Percentiles rank a stretch among this genome's conserved stretches.
phyloP scores from a whole-genome alignment of 2,888 invertebrate species.

The Falcaria lacertinaria region DNA sequence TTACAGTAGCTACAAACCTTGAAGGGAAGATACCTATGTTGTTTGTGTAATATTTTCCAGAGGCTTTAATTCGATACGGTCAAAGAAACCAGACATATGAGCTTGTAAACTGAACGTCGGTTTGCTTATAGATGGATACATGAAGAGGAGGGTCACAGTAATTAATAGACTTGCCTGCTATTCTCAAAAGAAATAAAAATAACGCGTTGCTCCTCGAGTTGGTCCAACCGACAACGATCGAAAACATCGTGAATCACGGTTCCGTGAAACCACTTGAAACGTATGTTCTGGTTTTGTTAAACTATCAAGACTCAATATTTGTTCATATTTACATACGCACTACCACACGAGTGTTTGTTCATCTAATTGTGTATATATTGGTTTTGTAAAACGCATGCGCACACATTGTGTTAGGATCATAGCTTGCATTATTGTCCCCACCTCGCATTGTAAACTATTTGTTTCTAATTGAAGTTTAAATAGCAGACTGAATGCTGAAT shows the following conservation, averaged over 20 bases:
- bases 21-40: constrained; percentile 14
- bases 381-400: too few species aligned
- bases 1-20: too few species aligned
- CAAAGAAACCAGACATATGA: constrained; percentile 41
- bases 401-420: constrained; percentile 11
- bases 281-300: constrained; percentile 47
- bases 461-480: too few species aligned
- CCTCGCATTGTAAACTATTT: too few species aligned
- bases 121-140: constrained; percentile 30
- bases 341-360: too few species aligned
- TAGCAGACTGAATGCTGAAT: too few species aligned
- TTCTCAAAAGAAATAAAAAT: constrained; percentile 75
- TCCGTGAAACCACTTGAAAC: constrained; percentile 57
- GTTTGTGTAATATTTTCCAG: constrained; percentile 14
- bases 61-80: constrained; percentile 20
- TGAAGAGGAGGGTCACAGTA: constrained; percentile 64
- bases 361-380: too few species aligned
- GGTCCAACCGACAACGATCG: constrained; percentile 38
- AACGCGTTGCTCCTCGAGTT: constrained; percentile 48
- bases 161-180: constrained; percentile 71
- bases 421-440: too few species aligned
- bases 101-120: constrained; percentile 35
- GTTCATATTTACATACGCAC: constrained; percentile 32
- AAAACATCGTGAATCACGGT: constrained; percentile 66
- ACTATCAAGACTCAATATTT: constrained; percentile 47